These are phyloP conservation scores for Diarsia mendica DNA, from an alignment of 2,888 invertebrate species.

Conservation along the genomic window DNA sequence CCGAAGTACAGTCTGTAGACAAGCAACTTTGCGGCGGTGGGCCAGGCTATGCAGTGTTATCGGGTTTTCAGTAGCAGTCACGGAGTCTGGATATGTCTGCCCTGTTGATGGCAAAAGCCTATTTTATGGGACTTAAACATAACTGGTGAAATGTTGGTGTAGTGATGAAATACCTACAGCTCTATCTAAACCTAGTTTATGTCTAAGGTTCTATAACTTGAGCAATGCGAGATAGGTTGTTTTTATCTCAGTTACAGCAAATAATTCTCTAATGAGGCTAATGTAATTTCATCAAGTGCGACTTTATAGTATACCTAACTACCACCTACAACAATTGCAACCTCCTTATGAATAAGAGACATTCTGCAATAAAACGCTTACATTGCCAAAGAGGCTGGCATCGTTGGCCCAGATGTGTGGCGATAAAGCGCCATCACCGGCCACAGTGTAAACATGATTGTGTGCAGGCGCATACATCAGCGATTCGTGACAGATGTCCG, in stretches of 20 bases:
- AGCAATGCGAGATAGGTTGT: not conserved
- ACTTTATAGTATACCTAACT: not conserved
- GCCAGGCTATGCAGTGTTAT: too few relatives aligned
- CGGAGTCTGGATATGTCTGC: too few relatives aligned
- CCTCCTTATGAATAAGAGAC: slow-evolving; percentile 35
- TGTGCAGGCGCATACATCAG: slow-evolving; percentile 78
- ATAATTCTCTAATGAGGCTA: not conserved
- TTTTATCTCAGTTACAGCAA: not conserved
- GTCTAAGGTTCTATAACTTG: not conserved
- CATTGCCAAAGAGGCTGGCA: slow-evolving; percentile 47
- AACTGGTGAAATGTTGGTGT: too few relatives aligned
- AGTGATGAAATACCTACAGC: too few relatives aligned
- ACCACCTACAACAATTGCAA: slow-evolving; percentile 4
- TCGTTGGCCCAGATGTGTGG: slow-evolving; percentile 56
- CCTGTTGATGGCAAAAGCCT: too few relatives aligned
- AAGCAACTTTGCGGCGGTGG: too few relatives aligned
- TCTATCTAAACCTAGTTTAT: too few relatives aligned
- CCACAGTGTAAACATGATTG: slow-evolving; percentile 67
- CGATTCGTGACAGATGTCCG: slow-evolving; percentile 81
- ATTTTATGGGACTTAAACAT: too few relatives aligned
- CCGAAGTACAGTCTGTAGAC: too few relatives aligned
- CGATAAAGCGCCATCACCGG: slow-evolving; percentile 67
- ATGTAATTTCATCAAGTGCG: not conserved
- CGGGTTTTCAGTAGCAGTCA: too few relatives aligned
- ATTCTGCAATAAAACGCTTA: slow-evolving; percentile 53